Conservation (phyloP, 2,113 vertebrate species). For the Phrynocephalus versicolor region DNA sequence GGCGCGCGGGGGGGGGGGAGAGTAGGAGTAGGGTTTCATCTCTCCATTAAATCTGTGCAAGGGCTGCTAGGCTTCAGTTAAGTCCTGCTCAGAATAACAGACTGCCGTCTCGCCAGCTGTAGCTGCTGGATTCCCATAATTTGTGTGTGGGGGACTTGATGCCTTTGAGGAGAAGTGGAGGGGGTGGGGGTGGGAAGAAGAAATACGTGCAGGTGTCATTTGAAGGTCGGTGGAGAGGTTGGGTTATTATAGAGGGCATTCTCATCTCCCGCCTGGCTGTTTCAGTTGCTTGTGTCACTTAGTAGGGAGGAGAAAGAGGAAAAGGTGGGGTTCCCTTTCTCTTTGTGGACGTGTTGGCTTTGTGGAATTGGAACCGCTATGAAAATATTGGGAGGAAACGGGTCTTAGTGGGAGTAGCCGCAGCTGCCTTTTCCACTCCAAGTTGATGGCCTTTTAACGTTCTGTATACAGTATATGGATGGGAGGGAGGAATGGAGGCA, state of each 20-base stretch:
- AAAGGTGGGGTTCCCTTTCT: neutral
- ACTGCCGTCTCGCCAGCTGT: no score
- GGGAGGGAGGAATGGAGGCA: neutral
- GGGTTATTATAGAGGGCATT: neutral
- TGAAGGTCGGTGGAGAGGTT: conserved; percentile 53
- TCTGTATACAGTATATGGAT: no score
- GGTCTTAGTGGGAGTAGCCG: neutral
- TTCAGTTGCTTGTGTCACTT: no score
- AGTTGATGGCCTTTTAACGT: neutral
- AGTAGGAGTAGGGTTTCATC: no score
- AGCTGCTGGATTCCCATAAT: no score
- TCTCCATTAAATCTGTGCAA: no score
- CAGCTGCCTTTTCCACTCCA: neutral
- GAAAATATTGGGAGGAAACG: neutral
- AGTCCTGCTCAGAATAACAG: neutral
- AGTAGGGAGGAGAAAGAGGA: neutral
- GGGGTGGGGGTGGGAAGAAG: neutral
- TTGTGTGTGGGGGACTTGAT: neutral
- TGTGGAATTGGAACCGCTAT: neutral
- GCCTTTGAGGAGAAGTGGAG: neutral
- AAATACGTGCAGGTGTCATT: conserved; percentile 5
- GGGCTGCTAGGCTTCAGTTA: no score
- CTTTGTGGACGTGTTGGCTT: neutral
- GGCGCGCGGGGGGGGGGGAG: neutral
- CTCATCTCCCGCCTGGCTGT: no score